Evolutionary conservation across 2,113 vertebrate species (phyloP).

Genomic region (Syrrhaptes paradoxus): DNA sequence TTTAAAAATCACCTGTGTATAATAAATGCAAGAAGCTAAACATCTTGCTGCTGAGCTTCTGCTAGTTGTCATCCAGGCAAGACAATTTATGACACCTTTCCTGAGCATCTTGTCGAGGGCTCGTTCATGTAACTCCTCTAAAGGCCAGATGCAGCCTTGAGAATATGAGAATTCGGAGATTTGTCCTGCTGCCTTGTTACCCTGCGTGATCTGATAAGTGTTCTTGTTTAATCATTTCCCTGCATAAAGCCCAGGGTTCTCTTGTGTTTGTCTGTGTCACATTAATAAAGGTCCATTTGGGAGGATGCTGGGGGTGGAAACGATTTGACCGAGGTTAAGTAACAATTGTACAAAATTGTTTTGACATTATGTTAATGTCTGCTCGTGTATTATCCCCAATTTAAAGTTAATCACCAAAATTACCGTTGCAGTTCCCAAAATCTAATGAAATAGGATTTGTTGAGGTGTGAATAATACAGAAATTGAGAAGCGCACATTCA

Average conservation of each 20-base stretch:
- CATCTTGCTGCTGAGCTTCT: not conserved
- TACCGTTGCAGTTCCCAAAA: slow-evolving; percentile 62
- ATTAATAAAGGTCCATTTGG: slow-evolving; percentile 64
- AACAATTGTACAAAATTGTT: slow-evolving; percentile 76
- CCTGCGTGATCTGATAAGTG: slow-evolving; percentile 6
- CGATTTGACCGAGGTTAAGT: slow-evolving; percentile 68
- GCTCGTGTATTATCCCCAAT: slow-evolving; percentile 66
- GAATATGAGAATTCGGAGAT: not conserved
- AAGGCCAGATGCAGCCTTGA: slow-evolving; percentile 1
- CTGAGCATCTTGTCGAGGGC: not conserved
- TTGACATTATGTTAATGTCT: slow-evolving; percentile 76
- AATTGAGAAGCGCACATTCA: not conserved
- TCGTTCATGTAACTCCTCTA: not conserved
- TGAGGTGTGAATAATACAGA: slow-evolving; percentile 73
- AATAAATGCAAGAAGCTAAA: slow-evolving; percentile 23
- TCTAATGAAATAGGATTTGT: slow-evolving; percentile 70
- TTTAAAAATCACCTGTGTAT: slow-evolving; percentile 16
- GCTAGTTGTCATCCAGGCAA: slow-evolving; percentile 1
- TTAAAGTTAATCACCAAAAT: slow-evolving; percentile 79
- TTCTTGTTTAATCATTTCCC: slow-evolving; percentile 3
- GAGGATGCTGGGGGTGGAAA: slow-evolving; percentile 5
- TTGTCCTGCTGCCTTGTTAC: slow-evolving; percentile 26
- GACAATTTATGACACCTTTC: slow-evolving; percentile 17
- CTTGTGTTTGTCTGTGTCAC: slow-evolving; percentile 28
- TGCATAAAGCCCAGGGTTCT: not conserved